Base-by-base conservation (phyloP, 2,113 vertebrate species). In the Fregetta grallaria region DNA sequence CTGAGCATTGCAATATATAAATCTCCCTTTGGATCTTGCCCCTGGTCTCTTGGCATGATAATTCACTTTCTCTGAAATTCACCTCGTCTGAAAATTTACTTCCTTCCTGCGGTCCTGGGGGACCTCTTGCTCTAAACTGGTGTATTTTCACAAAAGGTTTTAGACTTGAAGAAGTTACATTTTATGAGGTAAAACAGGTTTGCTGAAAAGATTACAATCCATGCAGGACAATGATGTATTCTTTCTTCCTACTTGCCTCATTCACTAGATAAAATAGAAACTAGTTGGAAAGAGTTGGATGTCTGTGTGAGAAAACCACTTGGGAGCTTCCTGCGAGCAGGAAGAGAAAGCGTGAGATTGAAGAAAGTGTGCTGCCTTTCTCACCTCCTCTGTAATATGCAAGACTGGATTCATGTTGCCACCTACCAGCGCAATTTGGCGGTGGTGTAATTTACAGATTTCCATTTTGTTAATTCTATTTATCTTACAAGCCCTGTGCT, bases 311-410 rank as follows among this genome's bases (percentile, higher is more conserved):
- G 58, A 90, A 93, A 96, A 77, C 7, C 75, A 61, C 50, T 95
- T 89, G 70, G 86, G 83, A 94, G 45, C 91, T 84, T 95, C 89
- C 86, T 89, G 92, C 3, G 2, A 85, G 53, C 66, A 92, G 87
- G 80, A 97, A 88, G 73, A 84, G 70, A 91, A 87, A 92, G 38
- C 5, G 14, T 50, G 88, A 93, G 78, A 70, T 79, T 88, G 81
- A 90, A 80, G 86, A 76, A 90, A 94, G 50, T 52, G 67, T 44
- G n/a, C 73, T 92, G 88, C 80, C 65, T 88, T 94, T 92, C 86
- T 94, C 88, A 96, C 89, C 94, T 94, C 94, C 92, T 92, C 95
- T 95, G 86, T 96, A 86, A 87, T 94, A 95, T 18, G 45, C 92
- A 94, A 92, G 91, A 92, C 91, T 94, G 62, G 58, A 88, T 89